phyloP scores from a whole-genome alignment of 2,888 invertebrate genomes.

The Disparrhopalites patrizii region DNA sequence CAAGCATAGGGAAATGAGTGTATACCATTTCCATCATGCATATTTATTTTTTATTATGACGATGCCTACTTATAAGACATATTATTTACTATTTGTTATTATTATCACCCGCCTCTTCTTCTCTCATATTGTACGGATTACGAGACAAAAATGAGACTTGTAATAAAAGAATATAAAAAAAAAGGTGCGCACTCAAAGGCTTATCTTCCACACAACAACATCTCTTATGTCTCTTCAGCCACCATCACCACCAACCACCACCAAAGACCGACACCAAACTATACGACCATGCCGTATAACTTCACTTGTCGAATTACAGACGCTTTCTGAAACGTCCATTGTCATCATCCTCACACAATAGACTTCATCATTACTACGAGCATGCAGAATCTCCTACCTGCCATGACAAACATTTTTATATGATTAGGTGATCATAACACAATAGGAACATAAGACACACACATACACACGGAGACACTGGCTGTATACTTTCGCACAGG shows the following conservation, averaged over 20 bases:
- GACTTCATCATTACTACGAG: conserved; percentile 14
- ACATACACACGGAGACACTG: not conserved
- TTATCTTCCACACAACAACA: too few species aligned
- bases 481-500: not conserved
- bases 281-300: not conserved
- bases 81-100: not conserved
- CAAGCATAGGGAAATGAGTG: too few species aligned
- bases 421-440: conserved; percentile 1
- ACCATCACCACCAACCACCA: too few species aligned
- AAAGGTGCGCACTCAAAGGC: too few species aligned
- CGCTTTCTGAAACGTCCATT: conserved; percentile 19
- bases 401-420: conserved; percentile 22
- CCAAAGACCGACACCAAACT: too few species aligned
- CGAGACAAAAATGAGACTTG: too few species aligned
- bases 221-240: too few species aligned
- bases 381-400: conserved; percentile 7
- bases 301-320: conserved; percentile 2
- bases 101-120: not conserved
- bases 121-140: not conserved
- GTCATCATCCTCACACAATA: conserved; percentile 26
- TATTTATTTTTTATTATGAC: too few species aligned
- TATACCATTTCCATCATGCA: too few species aligned
- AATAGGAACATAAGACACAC: not conserved
- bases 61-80: too few species aligned
- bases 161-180: too few species aligned